These are phyloP conservation scores for Calliphora vomitoria DNA, from an alignment of 2,888 invertebrate species.

Conservation along the genomic window DNA sequence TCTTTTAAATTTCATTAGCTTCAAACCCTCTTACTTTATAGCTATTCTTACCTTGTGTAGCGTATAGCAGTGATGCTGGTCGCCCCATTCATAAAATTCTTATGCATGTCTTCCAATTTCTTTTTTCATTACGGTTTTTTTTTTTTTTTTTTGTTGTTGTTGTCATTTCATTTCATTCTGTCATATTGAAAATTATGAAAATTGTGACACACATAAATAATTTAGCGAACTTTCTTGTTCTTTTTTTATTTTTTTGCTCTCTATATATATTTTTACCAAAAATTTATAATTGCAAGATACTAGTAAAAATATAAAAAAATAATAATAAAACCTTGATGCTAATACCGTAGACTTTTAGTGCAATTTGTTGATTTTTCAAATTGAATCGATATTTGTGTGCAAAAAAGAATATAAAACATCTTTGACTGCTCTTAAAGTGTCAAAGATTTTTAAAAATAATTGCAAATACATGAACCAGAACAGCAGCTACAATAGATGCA, in stretches of 20 bases:
- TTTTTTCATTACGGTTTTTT: neutral
- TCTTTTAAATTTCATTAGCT: neutral
- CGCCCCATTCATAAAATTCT: slow-evolving; percentile 45
- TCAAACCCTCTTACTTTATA: neutral
- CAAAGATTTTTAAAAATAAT: slow-evolving; percentile 47
- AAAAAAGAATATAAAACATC: slow-evolving; percentile 39
- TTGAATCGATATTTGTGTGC: slow-evolving; percentile 50
- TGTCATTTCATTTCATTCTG: slow-evolving; percentile 47
- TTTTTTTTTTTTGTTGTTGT: neutral
- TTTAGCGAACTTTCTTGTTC: slow-evolving; percentile 56
- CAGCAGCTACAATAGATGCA: neutral
- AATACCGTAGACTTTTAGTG: neutral
- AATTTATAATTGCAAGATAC: slow-evolving; percentile 52
- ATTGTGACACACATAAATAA: slow-evolving; percentile 63
- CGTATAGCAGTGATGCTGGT: neutral
- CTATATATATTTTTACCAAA: neutral
- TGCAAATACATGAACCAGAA: slow-evolving; percentile 43
- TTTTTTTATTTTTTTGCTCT: neutral
- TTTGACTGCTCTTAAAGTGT: slow-evolving; percentile 64
- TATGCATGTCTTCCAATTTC: slow-evolving; percentile 39
- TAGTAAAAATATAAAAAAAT: slow-evolving; percentile 25
- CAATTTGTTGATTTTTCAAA: slow-evolving; percentile 45
- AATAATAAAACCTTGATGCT: slow-evolving; percentile 55
- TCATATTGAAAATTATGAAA: slow-evolving; percentile 64
- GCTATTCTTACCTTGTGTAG: slow-evolving; percentile 2